A percentile compares a stretch with the other conserved stretches of the same genome.
phyloP scores from a whole-genome alignment of 2,113 vertebrate genomes.

The Phrynocephalus versicolor region DNA sequence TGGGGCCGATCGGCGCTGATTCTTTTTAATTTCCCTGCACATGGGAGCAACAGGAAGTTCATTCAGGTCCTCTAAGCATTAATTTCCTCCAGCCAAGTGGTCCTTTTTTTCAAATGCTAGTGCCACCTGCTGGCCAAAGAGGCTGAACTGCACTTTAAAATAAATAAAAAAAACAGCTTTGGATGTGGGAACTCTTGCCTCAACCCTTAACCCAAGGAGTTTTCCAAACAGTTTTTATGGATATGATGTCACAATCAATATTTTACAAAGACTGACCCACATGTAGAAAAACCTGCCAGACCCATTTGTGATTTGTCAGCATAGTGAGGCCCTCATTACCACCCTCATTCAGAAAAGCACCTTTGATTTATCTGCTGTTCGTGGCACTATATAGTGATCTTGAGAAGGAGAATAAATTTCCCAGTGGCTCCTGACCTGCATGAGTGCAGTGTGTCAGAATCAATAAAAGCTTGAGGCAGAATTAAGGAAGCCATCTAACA shows the following conservation, averaged over 20 bases:
- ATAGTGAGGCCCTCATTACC: constrained; percentile 1
- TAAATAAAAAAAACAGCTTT: no score
- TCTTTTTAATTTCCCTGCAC: no score
- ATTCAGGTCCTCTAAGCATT: no score
- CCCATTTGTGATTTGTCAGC: constrained; percentile 36
- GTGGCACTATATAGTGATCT: background rate
- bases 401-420: constrained; percentile 11
- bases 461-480: background rate
- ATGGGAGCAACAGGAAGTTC: no score
- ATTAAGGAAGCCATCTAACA: background rate
- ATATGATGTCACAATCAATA: background rate
- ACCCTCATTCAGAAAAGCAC: constrained; percentile 4
- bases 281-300: constrained; percentile 32
- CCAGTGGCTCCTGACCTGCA: constrained; percentile 8
- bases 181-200: no score
- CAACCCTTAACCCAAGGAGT: background rate
- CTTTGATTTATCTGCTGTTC: constrained; percentile 30
- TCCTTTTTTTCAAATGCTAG: no score
- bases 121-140: no score
- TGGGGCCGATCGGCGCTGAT: no score
- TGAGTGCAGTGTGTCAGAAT: constrained; percentile 8
- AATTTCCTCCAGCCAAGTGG: no score
- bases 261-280: constrained; percentile 6
- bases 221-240: background rate
- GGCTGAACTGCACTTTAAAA: no score